A percentile compares a stretch with the other conserved stretches of the same genome.
Evolutionary conservation across 2,797 vertebrate species (phyloP).

Genomic region (Aphelocoma californica): DNA sequence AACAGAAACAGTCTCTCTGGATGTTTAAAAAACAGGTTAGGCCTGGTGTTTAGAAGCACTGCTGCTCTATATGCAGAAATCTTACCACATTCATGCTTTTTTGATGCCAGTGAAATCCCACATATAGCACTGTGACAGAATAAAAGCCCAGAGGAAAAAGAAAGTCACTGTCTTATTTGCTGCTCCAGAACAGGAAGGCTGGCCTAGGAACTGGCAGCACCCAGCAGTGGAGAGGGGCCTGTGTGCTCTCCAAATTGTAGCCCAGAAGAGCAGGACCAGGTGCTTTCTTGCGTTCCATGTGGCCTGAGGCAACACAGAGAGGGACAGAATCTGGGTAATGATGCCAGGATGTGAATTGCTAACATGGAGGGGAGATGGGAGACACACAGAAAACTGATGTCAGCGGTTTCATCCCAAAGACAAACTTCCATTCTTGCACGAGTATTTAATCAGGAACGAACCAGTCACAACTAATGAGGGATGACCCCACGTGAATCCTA

Average conservation of each 20-base stretch:
- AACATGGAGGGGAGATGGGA: background rate
- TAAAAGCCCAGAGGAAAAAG: background rate
- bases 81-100: background rate
- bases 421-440: background rate
- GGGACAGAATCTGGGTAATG: background rate
- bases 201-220: background rate
- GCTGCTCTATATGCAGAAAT: background rate
- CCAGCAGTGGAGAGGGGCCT: background rate
- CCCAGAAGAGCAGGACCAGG: background rate
- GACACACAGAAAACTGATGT: background rate
- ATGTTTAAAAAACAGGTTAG: slow-evolving; percentile 22
- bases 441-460: background rate
- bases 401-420: background rate
- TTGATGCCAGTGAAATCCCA: slow-evolving; percentile 10
- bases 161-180: background rate
- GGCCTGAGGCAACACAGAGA: background rate
- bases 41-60: background rate
- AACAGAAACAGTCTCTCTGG: background rate
- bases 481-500: background rate
- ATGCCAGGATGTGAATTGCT: background rate
- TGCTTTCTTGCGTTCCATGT: background rate
- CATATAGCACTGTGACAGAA: background rate
- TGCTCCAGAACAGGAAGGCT: background rate
- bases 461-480: background rate
- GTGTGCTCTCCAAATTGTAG: background rate